Conservation (phyloP, 2,113 vertebrate species). For the Thermophis baileyi region DNA sequence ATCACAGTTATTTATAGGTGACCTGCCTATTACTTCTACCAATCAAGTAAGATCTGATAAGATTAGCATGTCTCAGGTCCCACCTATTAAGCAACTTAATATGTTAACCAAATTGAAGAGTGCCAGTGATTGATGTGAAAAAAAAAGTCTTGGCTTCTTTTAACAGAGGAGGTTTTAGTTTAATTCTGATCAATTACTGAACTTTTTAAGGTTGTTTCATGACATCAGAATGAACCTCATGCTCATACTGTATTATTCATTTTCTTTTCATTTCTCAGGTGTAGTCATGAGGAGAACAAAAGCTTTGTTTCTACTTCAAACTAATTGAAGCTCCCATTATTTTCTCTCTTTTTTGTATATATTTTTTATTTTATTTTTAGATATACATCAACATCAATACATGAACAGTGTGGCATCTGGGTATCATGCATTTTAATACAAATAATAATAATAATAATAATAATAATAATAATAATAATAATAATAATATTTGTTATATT, state of each 20-base stretch:
- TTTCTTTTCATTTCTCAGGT: not conserved
- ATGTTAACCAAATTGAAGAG: not conserved
- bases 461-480: too few species aligned
- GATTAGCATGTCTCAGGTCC: not conserved
- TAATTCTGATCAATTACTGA: not conserved
- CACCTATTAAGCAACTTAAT: not conserved
- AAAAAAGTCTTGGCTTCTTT: not conserved
- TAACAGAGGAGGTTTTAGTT: not conserved
- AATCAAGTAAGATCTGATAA: not conserved
- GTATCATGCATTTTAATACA: too few species aligned
- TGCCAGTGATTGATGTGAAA: not conserved
- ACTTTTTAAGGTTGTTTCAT: not conserved
- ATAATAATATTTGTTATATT: too few species aligned
- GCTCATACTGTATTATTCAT: not conserved
- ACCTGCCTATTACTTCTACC: not conserved
- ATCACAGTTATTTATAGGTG: too few species aligned
- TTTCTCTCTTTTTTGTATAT: too few species aligned
- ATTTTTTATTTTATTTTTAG: too few species aligned
- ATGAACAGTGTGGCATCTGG: too few species aligned
- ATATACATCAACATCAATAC: too few species aligned
- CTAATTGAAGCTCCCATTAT: not conserved
- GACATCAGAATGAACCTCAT: not conserved
- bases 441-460: too few species aligned
- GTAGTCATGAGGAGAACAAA: not conserved
- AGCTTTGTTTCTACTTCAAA: not conserved